Conservation (phyloP, 1,140 invertebrate genomes). For the Lepeophtheirus salmonis region DNA sequence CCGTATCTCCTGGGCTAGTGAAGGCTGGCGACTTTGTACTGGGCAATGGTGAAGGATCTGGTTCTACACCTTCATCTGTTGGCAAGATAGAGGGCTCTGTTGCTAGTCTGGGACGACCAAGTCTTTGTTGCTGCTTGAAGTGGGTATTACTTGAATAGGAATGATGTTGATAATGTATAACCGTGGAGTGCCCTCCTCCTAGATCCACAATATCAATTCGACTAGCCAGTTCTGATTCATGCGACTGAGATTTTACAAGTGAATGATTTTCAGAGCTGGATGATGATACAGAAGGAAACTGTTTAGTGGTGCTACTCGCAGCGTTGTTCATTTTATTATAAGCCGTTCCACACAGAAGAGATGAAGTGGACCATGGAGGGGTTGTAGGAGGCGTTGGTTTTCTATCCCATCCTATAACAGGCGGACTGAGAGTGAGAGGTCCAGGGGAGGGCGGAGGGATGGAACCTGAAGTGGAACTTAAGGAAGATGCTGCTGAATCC, state of each 20-base stretch:
- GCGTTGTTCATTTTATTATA: too few relatives aligned
- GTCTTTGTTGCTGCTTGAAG: not conserved
- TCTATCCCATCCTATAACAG: too few relatives aligned
- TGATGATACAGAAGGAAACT: not conserved
- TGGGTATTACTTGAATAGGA: too few relatives aligned
- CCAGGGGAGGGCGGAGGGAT: slow-evolving; percentile 10
- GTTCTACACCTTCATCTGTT: not conserved
- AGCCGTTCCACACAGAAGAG: too few relatives aligned
- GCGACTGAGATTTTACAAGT: slow-evolving; percentile 70
- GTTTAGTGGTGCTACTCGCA: too few relatives aligned
- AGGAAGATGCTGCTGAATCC: slow-evolving; percentile 1
- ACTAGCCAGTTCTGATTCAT: slow-evolving; percentile 64
- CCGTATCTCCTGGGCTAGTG: too few relatives aligned
- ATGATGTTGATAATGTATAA: too few relatives aligned
- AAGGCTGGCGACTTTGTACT: not conserved
- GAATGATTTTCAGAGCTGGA: too few relatives aligned
- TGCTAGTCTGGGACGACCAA: not conserved
- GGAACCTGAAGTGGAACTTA: slow-evolving; percentile 7
- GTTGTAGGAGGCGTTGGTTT: too few relatives aligned
- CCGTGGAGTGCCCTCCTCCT: too few relatives aligned
- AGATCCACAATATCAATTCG: too few relatives aligned
- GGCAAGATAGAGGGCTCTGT: not conserved
- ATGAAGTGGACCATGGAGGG: too few relatives aligned
- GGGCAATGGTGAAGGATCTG: not conserved
- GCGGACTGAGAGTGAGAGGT: not conserved